Evolutionary conservation across 2,888 invertebrate species (phyloP).

Genomic region (Argyra leucocephala): DNA sequence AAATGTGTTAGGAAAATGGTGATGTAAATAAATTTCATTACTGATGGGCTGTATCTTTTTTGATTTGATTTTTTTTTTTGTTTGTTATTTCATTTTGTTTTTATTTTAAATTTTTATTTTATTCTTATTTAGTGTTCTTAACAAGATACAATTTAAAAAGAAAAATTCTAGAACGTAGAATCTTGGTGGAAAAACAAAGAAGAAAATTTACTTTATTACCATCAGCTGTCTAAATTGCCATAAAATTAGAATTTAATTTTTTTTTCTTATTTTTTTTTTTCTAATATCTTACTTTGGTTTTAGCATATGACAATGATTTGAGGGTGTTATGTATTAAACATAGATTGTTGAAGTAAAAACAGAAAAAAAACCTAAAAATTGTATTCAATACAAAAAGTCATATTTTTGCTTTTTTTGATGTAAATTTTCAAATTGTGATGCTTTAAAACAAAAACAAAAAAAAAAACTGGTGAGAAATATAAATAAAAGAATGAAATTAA

Average conservation of each 20-base stretch:
- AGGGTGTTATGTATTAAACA: not conserved
- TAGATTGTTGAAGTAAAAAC: too few relatives aligned
- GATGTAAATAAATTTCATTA: constrained; percentile 8
- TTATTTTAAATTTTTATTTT: not conserved
- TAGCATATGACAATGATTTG: not conserved
- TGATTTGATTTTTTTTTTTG: constrained; percentile 7
- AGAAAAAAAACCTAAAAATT: too few relatives aligned
- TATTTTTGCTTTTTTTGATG: too few relatives aligned
- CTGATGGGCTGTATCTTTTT: constrained; percentile 5
- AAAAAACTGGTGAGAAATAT: too few relatives aligned
- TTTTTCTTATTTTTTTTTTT: not conserved
- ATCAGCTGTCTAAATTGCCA: constrained; percentile 11
- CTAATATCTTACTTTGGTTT: not conserved
- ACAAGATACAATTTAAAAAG: not conserved
- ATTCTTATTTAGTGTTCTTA: not conserved
- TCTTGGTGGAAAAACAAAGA: not conserved
- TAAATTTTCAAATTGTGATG: too few relatives aligned
- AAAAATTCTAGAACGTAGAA: not conserved
- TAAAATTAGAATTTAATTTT: constrained; percentile 9
- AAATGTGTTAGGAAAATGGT: not conserved
- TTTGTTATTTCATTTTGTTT: not conserved
- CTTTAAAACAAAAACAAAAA: too few relatives aligned
- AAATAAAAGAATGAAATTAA: too few relatives aligned
- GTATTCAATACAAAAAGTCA: too few relatives aligned
- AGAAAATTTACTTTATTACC: constrained; percentile 10